Conservation (phyloP, 2,888 invertebrate species). For the Zeuzera pyrina region DNA sequence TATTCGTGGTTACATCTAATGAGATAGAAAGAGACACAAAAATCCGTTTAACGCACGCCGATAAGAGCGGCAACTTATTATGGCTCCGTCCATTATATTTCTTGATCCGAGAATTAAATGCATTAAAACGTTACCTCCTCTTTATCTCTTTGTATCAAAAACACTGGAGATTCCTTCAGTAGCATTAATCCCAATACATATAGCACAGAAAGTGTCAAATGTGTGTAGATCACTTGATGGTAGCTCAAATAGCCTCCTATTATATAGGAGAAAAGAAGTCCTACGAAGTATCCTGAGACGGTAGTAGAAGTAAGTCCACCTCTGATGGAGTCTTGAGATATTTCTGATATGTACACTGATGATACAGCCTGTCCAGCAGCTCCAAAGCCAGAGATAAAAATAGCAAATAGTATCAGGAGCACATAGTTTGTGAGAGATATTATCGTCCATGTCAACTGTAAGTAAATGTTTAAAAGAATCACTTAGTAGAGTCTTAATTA, state of each 20-base stretch:
- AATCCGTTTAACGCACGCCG: too few relatives aligned
- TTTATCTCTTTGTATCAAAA: constrained; percentile 31
- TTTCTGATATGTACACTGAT: constrained; percentile 50
- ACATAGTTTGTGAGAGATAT: constrained; percentile 37
- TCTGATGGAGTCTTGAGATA: constrained; percentile 49
- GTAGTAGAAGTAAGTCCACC: constrained; percentile 44
- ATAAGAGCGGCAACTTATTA: too few relatives aligned
- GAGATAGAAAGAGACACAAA: too few relatives aligned
- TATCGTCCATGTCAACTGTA: constrained; percentile 48
- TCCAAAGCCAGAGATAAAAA: constrained; percentile 40
- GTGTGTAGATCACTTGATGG: constrained; percentile 29
- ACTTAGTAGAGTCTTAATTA: too few relatives aligned
- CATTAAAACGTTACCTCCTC: too few relatives aligned
- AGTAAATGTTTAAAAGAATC: constrained; percentile 5
- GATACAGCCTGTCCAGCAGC: constrained; percentile 52
- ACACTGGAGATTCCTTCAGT: constrained; percentile 41
- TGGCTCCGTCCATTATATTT: too few relatives aligned
- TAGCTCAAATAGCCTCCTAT: constrained; percentile 46
- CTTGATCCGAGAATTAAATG: too few relatives aligned
- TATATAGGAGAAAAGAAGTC: constrained; percentile 40
- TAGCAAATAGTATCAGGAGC: constrained; percentile 32
- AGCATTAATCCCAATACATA: constrained; percentile 25
- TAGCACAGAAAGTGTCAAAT: constrained; percentile 28
- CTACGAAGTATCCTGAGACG: constrained; percentile 40
- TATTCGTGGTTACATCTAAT: too few relatives aligned